These are phyloP conservation scores for Drosophila kokeensis DNA, from an alignment of 2,888 invertebrate species.

Conservation along the genomic window DNA sequence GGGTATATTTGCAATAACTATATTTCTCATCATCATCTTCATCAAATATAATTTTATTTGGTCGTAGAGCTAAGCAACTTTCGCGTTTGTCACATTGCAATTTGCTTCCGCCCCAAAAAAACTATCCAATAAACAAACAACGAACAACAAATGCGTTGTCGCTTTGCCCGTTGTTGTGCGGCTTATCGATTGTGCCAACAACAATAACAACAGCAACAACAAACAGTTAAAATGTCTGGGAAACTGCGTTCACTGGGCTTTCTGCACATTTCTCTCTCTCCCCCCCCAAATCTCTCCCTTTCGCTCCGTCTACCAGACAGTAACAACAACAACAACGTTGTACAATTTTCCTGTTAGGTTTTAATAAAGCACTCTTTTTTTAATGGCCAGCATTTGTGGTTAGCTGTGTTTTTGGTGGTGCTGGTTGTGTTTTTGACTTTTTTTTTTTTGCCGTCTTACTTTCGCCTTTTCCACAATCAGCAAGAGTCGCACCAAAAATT, in stretches of 20 bases:
- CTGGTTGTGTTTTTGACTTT: not conserved
- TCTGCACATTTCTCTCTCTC: slow-evolving; percentile 41
- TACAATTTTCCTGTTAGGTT: slow-evolving; percentile 60
- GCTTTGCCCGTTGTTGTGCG: slow-evolving; percentile 21
- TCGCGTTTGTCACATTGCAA: slow-evolving; percentile 46
- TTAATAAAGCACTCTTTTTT: slow-evolving; percentile 66
- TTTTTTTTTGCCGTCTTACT: slow-evolving; percentile 47
- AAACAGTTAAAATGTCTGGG: slow-evolving; percentile 50
- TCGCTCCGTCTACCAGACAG: slow-evolving; percentile 1
- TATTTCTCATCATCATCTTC: not conserved
- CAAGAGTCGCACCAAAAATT: slow-evolving; percentile 68
- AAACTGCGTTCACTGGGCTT: slow-evolving; percentile 52
- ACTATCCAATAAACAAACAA: slow-evolving; percentile 9
- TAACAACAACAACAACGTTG: slow-evolving; percentile 20
- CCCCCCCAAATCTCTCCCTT: not conserved
- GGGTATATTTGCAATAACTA: not conserved
- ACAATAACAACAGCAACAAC: slow-evolving; percentile 22
- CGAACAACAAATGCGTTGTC: slow-evolving; percentile 46
- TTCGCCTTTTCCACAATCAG: slow-evolving; percentile 58
- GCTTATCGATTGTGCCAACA: slow-evolving; percentile 53
- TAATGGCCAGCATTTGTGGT: slow-evolving; percentile 62
- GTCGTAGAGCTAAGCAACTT: slow-evolving; percentile 23
- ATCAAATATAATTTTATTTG: slow-evolving; percentile 8
- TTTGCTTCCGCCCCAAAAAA: slow-evolving; percentile 58
- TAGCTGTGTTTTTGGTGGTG: slow-evolving; percentile 18